Evolutionary conservation across 2,113 vertebrate genomes (phyloP).

Genomic region (Urocynchramus pylzowi): DNA sequence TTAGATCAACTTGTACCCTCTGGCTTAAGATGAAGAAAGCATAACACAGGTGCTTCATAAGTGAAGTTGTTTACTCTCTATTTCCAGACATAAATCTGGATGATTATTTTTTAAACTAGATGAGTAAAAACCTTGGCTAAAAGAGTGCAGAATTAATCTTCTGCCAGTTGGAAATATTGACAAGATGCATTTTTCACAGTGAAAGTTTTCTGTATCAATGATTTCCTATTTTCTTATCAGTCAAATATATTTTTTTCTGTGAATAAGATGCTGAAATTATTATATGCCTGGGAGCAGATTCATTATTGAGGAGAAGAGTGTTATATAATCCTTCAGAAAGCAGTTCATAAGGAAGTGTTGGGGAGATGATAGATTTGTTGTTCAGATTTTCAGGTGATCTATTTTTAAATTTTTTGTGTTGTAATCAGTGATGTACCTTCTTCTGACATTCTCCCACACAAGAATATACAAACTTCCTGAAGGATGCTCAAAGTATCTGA

Average conservation of each 20-base stretch:
- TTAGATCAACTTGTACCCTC: neutral
- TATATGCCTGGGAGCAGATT: neutral
- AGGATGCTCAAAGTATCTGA: neutral
- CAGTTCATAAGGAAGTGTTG: neutral
- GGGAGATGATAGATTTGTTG: neutral
- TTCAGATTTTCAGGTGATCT: neutral
- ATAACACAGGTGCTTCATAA: neutral
- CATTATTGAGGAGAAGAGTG: neutral
- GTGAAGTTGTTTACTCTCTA: neutral
- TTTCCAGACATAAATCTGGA: neutral
- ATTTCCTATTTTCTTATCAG: neutral
- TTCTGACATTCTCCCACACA: neutral
- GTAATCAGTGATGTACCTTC: neutral
- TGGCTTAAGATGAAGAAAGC: neutral
- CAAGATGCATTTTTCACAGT: neutral
- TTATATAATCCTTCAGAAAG: neutral
- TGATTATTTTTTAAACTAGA: neutral
- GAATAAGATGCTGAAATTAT: neutral
- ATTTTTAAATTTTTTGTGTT: neutral
- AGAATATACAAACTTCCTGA: neutral
- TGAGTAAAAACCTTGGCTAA: neutral
- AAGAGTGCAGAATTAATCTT: neutral
- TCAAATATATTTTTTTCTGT: neutral
- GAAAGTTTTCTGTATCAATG: neutral
- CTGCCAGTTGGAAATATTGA: neutral